Conservation (phyloP, 2,113 vertebrate genomes). For the Trachemys scripta region DNA sequence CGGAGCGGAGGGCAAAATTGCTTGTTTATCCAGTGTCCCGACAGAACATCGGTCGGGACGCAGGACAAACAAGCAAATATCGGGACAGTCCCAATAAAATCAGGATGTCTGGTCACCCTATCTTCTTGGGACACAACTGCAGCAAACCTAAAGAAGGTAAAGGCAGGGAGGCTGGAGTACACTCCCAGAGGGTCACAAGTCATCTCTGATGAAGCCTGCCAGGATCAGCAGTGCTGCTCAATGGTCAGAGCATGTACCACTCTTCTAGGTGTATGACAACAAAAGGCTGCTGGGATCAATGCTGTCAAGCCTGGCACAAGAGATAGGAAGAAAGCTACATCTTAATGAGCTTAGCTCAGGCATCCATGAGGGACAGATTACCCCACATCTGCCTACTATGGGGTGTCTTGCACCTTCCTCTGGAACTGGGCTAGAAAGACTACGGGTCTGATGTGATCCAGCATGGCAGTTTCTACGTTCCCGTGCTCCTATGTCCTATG, state of each 20-base stretch:
- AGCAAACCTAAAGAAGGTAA: not conserved
- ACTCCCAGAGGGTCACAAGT: not conserved
- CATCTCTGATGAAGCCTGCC: not conserved
- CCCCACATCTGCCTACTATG: not conserved
- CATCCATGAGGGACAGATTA: too few species aligned
- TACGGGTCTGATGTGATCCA: not conserved
- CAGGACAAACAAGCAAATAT: too few species aligned
- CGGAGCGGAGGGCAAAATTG: too few species aligned
- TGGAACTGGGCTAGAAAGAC: not conserved
- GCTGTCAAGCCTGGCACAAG: not conserved
- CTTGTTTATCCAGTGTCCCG: too few species aligned
- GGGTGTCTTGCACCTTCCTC: not conserved
- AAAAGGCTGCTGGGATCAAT: not conserved
- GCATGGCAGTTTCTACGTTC: accelerated
- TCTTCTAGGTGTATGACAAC: not conserved
- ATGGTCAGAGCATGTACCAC: not conserved
- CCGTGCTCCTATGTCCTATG: not conserved
- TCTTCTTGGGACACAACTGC: not conserved
- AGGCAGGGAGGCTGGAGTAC: not conserved
- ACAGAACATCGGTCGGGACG: too few species aligned
- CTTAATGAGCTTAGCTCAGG: not conserved
- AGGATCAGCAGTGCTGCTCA: not conserved
- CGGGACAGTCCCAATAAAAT: too few species aligned
- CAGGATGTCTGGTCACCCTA: too few species aligned
- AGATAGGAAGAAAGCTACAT: not conserved